A percentile compares a stretch with the other conserved stretches of the same genome.
These are phyloP conservation scores for Chelon auratus DNA, from an alignment of 2,797 vertebrate species.

Conservation along the genomic window DNA sequence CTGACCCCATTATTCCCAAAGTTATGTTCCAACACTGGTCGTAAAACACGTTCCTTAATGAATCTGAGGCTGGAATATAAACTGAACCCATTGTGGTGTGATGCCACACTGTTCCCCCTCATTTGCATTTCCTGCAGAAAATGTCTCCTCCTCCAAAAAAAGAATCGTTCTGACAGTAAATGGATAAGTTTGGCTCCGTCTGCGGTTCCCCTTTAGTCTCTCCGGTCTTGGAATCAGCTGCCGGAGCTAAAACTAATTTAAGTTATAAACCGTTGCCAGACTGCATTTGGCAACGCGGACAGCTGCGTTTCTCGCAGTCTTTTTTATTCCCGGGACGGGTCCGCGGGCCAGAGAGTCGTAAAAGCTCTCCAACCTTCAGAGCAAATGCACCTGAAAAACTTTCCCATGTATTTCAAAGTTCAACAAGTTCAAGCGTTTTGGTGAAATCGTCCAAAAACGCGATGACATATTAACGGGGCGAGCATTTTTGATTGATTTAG, in stretches of 20 bases:
- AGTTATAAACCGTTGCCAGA: constrained; percentile 68
- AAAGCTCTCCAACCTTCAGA: constrained; percentile 20
- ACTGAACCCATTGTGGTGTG: not conserved
- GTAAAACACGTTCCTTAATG: constrained; percentile 12
- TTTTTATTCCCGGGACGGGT: constrained; percentile 50
- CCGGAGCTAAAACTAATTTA: constrained; percentile 71
- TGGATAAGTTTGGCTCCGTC: constrained; percentile 27
- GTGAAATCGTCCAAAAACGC: not conserved
- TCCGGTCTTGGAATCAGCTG: constrained; percentile 67
- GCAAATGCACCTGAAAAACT: constrained; percentile 46
- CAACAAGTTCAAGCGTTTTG: constrained; percentile 30
- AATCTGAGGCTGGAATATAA: constrained; percentile 2
- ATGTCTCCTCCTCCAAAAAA: not conserved
- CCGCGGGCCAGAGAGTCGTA: constrained; percentile 32
- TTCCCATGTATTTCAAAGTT: constrained; percentile 38
- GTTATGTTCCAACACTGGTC: constrained; percentile 20
- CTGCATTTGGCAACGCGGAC: constrained; percentile 60
- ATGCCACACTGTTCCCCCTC: not conserved
- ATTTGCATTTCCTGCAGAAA: constrained; percentile 18
- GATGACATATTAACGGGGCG: not conserved
- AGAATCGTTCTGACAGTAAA: constrained; percentile 20
- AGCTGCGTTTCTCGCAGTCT: constrained; percentile 62
- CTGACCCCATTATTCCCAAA: constrained; percentile 50
- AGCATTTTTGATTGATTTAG: not conserved
- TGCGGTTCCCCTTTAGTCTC: constrained; percentile 37